Evolutionary conservation across 2,113 vertebrate genomes (phyloP), one percentile per base, ranked within the genome.

Genomic region (Leptobrachium leishanense): DNA sequence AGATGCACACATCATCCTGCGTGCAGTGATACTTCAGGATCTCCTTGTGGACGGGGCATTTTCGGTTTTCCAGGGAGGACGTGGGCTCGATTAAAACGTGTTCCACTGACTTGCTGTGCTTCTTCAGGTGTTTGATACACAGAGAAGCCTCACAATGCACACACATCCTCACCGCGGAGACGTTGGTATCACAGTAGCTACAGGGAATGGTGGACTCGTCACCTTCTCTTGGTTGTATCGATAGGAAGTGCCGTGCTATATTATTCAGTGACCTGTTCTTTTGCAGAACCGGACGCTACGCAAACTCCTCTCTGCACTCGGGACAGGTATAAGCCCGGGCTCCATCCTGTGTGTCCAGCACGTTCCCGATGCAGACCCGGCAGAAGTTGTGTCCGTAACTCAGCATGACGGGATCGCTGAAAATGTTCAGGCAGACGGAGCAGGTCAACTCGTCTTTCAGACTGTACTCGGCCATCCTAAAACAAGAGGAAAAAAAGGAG

Each of bases 121-220:
- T 43, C 3, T 6, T 68, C 40, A 68, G 40, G 42, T 76, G 75
- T 2, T 76, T 42, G 0, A 43, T 39, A 53, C 75, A 76, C 1
- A 68, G 5, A n/a, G 75, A 76, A 5, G 5, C 55, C 75, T 76
- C 75, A 43, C 75, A 76, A 3, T 76, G 75, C 39, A 76, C 40
- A 68, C 75, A 76, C 1, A 65, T 39, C n/a, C 10, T 76, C 5
- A 43, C 39, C 11, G 75, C 75, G 3, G 8, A 15, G 5, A 43
- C 65, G n/a, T n/a, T n/a, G 0, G 62, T 44, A 73, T 85, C 83
- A n/a, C 93, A 94, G 68, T 93, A 94, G 79, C 92, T 88, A 82
- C n/a, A n/a, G n/a, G n/a, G n/a, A n/a, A n/a, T n/a, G n/a, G n/a
- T n/a, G n/a, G n/a, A n/a, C n/a, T n/a, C n/a, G 1, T 50, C 76